Evolutionary conservation across 2,113 vertebrate species (phyloP).

Genomic region (Tichodroma muraria): DNA sequence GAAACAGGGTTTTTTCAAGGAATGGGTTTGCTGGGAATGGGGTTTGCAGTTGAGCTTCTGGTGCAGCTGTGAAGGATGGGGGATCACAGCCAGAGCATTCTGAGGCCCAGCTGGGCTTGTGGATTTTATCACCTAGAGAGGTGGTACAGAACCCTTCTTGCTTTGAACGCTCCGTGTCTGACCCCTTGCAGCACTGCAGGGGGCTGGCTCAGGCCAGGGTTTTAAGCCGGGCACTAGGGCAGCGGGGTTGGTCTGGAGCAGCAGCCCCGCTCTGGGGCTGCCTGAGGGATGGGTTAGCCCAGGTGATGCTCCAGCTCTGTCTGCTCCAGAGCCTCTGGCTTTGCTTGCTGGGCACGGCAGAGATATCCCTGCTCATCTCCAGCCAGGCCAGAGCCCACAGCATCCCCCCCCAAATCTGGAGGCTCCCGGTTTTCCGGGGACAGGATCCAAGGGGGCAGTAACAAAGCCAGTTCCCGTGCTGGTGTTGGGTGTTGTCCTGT

Average conservation of each 20-base stretch:
- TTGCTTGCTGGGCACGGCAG: background rate
- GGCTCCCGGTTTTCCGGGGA: background rate
- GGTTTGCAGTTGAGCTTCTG: background rate
- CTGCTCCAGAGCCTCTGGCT: background rate
- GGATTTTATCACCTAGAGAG: background rate
- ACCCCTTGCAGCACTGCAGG: background rate
- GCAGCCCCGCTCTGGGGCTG: background rate
- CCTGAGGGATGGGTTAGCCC: background rate
- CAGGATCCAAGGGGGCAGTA: too few species aligned
- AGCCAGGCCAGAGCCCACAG: background rate
- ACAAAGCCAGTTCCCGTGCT: accelerated
- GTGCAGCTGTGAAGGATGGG: accelerated
- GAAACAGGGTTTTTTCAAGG: background rate
- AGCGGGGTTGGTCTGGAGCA: accelerated
- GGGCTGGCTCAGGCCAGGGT: background rate
- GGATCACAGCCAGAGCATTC: background rate
- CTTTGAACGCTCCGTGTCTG: background rate
- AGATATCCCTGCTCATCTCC: background rate
- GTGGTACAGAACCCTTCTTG: background rate
- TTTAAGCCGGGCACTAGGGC: too few species aligned
- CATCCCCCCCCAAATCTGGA: accelerated
- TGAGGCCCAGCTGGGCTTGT: background rate
- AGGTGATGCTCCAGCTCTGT: background rate
- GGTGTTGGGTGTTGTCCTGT: accelerated
- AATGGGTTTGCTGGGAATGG: background rate